Conservation (phyloP, 2,113 vertebrate genomes). For the Arenaria interpres region DNA sequence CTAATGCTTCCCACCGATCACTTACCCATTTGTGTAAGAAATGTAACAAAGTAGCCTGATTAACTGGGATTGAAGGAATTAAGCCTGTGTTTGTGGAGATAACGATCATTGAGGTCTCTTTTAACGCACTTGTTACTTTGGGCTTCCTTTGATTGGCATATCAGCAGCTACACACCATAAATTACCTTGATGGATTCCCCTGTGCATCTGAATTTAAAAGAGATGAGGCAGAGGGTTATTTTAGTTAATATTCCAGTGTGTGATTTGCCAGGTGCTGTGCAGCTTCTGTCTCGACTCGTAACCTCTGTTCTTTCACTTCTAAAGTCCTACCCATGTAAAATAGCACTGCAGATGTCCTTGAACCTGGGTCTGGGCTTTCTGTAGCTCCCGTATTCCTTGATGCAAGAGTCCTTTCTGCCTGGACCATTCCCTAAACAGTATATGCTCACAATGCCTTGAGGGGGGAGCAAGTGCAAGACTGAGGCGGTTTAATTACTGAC, state of each 20-base stretch:
- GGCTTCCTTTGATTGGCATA: slow-evolving; percentile 55
- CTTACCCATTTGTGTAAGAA: not conserved
- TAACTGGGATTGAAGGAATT: slow-evolving; percentile 46
- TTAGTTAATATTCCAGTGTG: slow-evolving; percentile 40
- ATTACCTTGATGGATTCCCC: slow-evolving; percentile 57
- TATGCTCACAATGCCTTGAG: not conserved
- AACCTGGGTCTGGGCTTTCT: not conserved
- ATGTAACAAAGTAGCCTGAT: slow-evolving; percentile 5
- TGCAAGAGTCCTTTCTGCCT: not conserved
- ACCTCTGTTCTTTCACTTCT: not conserved
- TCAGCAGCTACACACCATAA: slow-evolving; percentile 36
- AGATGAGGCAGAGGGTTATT: slow-evolving; percentile 26
- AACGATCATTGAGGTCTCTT: slow-evolving; percentile 40
- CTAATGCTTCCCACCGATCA: not conserved
- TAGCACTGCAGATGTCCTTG: not conserved
- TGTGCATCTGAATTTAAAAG: slow-evolving; percentile 47
- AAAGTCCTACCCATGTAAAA: not conserved
- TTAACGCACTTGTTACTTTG: slow-evolving; percentile 32
- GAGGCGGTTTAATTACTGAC: slow-evolving; percentile 1
- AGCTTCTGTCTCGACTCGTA: not conserved
- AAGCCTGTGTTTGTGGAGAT: slow-evolving; percentile 19
- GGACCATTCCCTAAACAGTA: not conserved
- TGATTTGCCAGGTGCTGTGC: not conserved
- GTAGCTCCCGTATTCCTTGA: not conserved
- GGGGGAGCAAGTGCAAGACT: not conserved